Evolutionary conservation across 1,140 invertebrate genomes (phyloP), one percentile per base, ranked within the genome.

Genomic region (Hormaphis cornu): DNA sequence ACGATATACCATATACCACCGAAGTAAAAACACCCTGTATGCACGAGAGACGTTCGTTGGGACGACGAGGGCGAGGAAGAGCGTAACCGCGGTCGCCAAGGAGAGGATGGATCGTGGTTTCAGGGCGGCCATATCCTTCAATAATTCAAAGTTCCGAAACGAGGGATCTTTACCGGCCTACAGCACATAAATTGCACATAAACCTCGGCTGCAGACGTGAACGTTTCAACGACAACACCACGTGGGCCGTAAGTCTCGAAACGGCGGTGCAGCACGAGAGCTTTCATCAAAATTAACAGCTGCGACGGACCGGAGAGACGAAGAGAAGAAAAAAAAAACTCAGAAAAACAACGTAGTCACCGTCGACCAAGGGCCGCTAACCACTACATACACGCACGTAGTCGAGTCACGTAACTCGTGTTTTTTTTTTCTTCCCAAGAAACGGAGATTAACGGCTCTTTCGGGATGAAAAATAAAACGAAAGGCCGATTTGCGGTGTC

Each of bases 91-190:
- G 42, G 61, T 66, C 50, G 44, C 42, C 40, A 48, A 44, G 37
- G 26, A 48, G 42, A 10, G 18, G 42, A n/a, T 5, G 4, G 61
- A 37, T 33, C 61, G 58, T 30, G 35, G 14, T 20, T 66, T 33
- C n/a, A 35, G 20, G 26, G 44, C 20, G 46, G 44, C 14, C n/a
- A 20, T 46, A 46, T 66, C 33, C 37, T 66, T 66, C 61, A 66
- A 66, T 66, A 66, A 66, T 66, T 66, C 61, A 66, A 66, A 66
- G 61, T 66, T 48, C 44, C 42, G 50, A 66, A 66, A 46, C 61
- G 61, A 48, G 58, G 58, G 61, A 66, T 66, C 61, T 66, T 66
- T 66, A 66, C 44, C 26, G 14, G 40, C 42, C 28, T 44, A 46
- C 28, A 44, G 58, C 58, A 61, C 58, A 66, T 66, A 48, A 66